Conservation (phyloP, 2,888 invertebrate species). For the Gymnoscelis rufifasciata region DNA sequence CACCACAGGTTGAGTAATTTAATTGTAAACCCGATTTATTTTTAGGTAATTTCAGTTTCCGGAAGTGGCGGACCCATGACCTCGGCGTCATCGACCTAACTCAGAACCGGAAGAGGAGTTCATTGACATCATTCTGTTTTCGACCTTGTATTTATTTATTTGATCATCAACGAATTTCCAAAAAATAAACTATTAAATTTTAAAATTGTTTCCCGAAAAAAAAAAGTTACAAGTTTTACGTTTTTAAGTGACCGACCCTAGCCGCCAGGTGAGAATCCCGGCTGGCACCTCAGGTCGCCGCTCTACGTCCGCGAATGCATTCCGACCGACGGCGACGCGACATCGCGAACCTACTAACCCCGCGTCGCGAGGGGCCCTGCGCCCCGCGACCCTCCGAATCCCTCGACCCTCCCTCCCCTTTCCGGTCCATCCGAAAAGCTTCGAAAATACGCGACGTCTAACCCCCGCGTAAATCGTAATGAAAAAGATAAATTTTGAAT, state of each 20-base stretch:
- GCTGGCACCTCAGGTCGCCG: conserved; percentile 75
- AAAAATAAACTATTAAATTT: conserved; percentile 39
- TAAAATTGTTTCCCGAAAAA: conserved; percentile 32
- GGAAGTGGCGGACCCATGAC: conserved; percentile 47
- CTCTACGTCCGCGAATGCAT: conserved; percentile 78
- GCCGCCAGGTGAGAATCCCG: conserved; percentile 64
- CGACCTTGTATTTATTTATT: conserved; percentile 62
- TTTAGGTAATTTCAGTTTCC: conserved; percentile 22
- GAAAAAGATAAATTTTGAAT: conserved; percentile 43
- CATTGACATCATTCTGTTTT: conserved; percentile 70
- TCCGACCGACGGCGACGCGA: conserved; percentile 76
- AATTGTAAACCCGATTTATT: conserved; percentile 19
- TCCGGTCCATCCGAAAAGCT: conserved; percentile 73
- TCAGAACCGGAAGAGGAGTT: conserved; percentile 68
- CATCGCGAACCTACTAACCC: conserved; percentile 79
- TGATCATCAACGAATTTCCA: conserved; percentile 48
- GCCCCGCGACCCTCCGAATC: conserved; percentile 73
- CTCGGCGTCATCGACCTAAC: conserved; percentile 73
- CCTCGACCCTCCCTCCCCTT: conserved; percentile 62
- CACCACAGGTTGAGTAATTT: conserved; percentile 34
- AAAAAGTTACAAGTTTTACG: conserved; percentile 40
- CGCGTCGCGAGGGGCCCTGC: conserved; percentile 74
- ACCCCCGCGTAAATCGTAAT: conserved; percentile 58
- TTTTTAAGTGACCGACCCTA: conserved; percentile 61
- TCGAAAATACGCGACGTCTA: conserved; percentile 71